Base-by-base conservation (phyloP, 2,888 invertebrate genomes). In the Pterostichus madidus region DNA sequence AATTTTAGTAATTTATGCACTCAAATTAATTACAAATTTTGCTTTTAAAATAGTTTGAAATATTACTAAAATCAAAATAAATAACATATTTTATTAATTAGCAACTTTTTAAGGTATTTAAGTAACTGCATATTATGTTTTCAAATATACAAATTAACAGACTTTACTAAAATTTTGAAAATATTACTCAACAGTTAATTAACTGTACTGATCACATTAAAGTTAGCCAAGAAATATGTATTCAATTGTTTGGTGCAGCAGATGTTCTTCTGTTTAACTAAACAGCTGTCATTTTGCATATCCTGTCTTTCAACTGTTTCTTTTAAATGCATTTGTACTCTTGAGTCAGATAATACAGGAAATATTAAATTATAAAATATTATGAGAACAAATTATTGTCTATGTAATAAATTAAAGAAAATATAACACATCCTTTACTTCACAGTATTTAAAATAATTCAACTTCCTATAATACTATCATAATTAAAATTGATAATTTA, bases 251-350 rank as follows among this genome's bases (percentile, higher is more conserved):
- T 59, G 17, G 15, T 61, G n/a, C 39, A 64, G 82, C 82, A 82
- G 82, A 82, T 82, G 82, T 82, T 81, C 73, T 75, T 59, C 35
- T 32, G 59, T 76, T 49, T 56, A 80, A 39, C 39, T 39, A 39
- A 53, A 49, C 82, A 82, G 82, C 82, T 82, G 82, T 75, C 75
- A 75, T 61, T 80, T 52, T 82, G 59, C 75, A 82, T 82, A 82
- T 82, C 80, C 80, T 80, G 80, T 80, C 53, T 75, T 71, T 17
- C 56, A 56, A 56, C 56, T 56, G 39, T 71, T 71, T 71, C 64
- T 71, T 64, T 52, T 80, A 56, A 73, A 44, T 78, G 59, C 78
- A 44, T 61, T 59, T 56, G 56, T 56, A 49, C 35, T 49, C 49
- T 49, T 49, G 49, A 49, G 49, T 52, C 49, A 24, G 24, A 56